Conservation (phyloP, 2,888 invertebrate species). For the Perizoma affinitatum region DNA sequence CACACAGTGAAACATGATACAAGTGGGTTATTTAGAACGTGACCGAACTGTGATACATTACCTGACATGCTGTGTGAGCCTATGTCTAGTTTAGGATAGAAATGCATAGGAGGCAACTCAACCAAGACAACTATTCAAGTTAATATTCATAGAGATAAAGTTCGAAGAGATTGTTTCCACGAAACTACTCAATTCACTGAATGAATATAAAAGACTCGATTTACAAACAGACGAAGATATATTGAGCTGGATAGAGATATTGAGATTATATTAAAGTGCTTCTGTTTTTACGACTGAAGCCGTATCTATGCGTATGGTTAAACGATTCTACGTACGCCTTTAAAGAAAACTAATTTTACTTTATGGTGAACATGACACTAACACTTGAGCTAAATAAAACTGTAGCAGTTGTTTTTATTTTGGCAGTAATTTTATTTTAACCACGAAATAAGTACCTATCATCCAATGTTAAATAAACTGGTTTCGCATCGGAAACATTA, state of each 20-base stretch:
- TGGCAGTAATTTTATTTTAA: no score
- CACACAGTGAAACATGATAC: conserved; percentile 71
- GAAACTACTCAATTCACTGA: conserved; percentile 19
- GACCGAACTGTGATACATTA: conserved; percentile 66
- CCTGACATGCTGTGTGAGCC: conserved; percentile 50
- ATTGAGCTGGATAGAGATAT: conserved; percentile 22
- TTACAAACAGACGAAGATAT: conserved; percentile 33
- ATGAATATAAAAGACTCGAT: conserved; percentile 23
- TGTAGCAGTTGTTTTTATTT: not conserved
- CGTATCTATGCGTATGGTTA: conserved; percentile 25
- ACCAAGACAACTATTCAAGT: conserved; percentile 4
- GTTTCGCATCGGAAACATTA: conserved; percentile 25
- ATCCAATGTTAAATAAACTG: conserved; percentile 9
- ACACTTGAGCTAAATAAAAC: not conserved
- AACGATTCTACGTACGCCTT: conserved; percentile 6
- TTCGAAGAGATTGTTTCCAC: conserved; percentile 14
- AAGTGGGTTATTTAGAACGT: conserved; percentile 74
- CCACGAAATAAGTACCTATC: no score
- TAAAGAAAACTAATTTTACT: not conserved
- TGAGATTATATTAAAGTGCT: conserved; percentile 40
- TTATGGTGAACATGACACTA: not conserved
- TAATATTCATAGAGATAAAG: conserved; percentile 16
- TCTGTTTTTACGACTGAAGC: conserved; percentile 42
- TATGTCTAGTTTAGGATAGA: conserved; percentile 50
- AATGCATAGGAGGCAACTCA: conserved; percentile 33